Evolutionary conservation across 2,113 vertebrate species (phyloP).

Genomic region (Oncorhynchus clarkii): DNA sequence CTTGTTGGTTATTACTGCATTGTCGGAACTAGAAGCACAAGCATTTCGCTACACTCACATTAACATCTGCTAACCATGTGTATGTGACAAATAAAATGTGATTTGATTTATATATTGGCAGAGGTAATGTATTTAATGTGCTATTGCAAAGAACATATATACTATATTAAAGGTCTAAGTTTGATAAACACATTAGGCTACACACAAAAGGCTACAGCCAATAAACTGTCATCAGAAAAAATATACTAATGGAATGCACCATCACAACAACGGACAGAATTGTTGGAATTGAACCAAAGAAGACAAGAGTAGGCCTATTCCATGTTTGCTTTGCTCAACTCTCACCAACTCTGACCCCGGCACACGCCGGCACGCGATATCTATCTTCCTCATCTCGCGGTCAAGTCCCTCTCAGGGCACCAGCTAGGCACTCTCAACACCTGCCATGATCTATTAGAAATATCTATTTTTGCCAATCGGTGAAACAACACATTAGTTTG

Average conservation of each 20-base stretch:
- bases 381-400: neutral
- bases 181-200: neutral
- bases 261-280: neutral
- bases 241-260: neutral
- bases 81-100: too few species aligned
- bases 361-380: slow-evolving; percentile 33
- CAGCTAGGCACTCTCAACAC: slow-evolving; percentile 17
- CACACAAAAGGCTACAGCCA: too few species aligned
- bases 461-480: slow-evolving; percentile 28
- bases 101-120: too few species aligned
- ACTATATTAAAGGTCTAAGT: too few species aligned
- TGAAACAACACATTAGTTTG: slow-evolving; percentile 40
- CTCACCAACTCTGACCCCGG: slow-evolving; percentile 27
- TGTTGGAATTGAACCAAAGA: slow-evolving; percentile 32
- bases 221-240: neutral
- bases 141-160: too few species aligned
- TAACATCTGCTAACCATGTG: too few species aligned
- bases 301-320: slow-evolving; percentile 3
- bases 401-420: neutral
- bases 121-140: too few species aligned
- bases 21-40: too few species aligned
- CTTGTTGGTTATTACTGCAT: too few species aligned
- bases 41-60: too few species aligned
- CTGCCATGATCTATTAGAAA: slow-evolving; percentile 18
- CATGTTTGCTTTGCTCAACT: slow-evolving; percentile 20